These are phyloP conservation scores for Coptodon bakossiorum DNA, from an alignment of 2,113 vertebrate genomes.

Conservation along the genomic window DNA sequence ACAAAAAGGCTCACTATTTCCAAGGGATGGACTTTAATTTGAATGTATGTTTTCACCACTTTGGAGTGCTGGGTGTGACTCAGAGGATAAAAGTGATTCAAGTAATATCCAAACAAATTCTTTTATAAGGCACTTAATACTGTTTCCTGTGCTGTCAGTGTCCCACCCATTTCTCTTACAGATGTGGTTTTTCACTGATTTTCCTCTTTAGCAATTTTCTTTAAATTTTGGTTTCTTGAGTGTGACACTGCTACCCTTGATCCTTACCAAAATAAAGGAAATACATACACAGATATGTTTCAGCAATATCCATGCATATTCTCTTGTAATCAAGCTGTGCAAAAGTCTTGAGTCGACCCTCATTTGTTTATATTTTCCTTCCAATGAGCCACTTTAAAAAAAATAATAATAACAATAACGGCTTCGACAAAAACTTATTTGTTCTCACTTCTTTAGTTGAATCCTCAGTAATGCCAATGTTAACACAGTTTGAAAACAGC, in stretches of 20 bases:
- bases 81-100: not conserved
- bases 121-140: not conserved
- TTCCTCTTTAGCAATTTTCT: not conserved
- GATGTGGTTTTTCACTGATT: not conserved
- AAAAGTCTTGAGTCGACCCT: not conserved
- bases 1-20: not conserved
- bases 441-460: not conserved
- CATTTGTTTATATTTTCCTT: not conserved
- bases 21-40: not conserved
- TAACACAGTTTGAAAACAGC: not conserved
- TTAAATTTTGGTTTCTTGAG: not conserved
- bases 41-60: not conserved
- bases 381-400: not conserved
- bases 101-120: not conserved
- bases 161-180: not conserved
- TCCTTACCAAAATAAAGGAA: not conserved
- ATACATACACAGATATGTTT: not conserved
- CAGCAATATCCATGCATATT: not conserved
- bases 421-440: not conserved
- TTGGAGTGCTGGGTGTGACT: not conserved
- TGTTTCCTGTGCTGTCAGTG: not conserved
- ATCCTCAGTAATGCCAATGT: not conserved
- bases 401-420: rapidly evolving
- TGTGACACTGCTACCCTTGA: not conserved
- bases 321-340: not conserved